A percentile compares a stretch with the other conserved stretches of the same genome.
These are phyloP conservation scores for Tauraco hartlaubi DNA, from an alignment of 2,797 vertebrate species.

Conservation along the genomic window DNA sequence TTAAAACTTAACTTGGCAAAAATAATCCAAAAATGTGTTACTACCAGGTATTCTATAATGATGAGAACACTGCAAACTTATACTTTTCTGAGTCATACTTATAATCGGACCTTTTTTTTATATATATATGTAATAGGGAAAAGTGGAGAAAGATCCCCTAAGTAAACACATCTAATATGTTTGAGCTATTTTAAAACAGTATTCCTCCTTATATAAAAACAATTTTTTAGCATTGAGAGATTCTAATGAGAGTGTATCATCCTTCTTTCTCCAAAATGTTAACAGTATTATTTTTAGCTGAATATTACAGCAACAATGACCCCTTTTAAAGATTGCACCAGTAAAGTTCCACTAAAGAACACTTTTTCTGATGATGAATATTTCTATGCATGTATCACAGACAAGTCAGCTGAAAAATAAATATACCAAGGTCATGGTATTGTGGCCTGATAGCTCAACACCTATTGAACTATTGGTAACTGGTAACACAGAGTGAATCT, in stretches of 20 bases:
- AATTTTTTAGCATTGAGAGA: background rate
- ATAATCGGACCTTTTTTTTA: background rate
- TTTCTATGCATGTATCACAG: accelerated
- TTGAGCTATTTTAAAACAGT: background rate
- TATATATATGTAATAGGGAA: background rate
- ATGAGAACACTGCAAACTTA: background rate
- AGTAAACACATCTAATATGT: background rate
- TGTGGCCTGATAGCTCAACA: background rate
- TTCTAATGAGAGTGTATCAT: background rate
- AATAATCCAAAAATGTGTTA: background rate
- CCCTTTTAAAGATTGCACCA: background rate
- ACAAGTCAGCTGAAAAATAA: background rate
- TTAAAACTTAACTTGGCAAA: background rate
- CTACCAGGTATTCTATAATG: background rate
- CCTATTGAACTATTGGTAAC: background rate
- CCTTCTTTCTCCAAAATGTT: background rate
- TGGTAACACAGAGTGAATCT: background rate
- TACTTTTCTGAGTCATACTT: background rate
- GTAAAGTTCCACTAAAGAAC: background rate
- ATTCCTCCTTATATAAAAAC: background rate
- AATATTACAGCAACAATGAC: background rate
- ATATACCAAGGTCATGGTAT: background rate
- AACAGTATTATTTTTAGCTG: background rate
- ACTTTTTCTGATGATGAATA: background rate
- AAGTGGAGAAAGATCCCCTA: background rate